Base-by-base conservation (phyloP, 2,888 invertebrate genomes). In the Callinectes sapidus region DNA sequence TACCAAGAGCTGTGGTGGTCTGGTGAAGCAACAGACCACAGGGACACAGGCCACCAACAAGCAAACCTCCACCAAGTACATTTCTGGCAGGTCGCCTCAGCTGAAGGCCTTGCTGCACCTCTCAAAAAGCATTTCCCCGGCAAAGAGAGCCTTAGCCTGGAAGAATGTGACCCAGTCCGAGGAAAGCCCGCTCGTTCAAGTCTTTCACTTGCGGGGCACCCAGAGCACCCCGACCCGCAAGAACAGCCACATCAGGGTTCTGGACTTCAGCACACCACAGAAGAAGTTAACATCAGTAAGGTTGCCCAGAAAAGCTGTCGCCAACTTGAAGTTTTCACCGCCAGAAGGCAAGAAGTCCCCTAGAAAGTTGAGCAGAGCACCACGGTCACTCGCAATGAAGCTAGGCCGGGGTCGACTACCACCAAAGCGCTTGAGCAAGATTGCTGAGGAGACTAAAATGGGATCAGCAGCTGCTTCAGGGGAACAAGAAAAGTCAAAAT, bases 261-360 rank as follows among this genome's bases (percentile, higher is more conserved):
- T 93, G 32, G 93, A 93, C 54, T 93, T 93, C 54, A 35, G 91
- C 86, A 93, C 93, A 35, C 93, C 93, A 91, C 91, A 90, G 54
- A 93, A 93, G 48, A 23, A 42, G 32, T 48, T 14, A 39, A 48
- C 39, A 55, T 89, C 54, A 13, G 28, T n/a, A 35, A 39, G 66
- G 71, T 66, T 90, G 3, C 91, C 77, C 32, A 35, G 91, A 48
- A 89, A 35, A 77, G 90, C 90, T 32, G 90, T 90, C 18, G 81
- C 92, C 35, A 86, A 85, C 39, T 86, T 93, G 32, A 93, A 93
- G 86, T 93, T 93, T 66, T 93, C 92, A 28, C 92, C 92, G 35
- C 35, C 39, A n/a, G 16, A n/a, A 8, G 85, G 66, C 13, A 55
- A 54, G 54, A 91, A 66, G 42, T 39, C 42, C n/a, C 55, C 48